Evolutionary conservation across 1,140 invertebrate species (phyloP), one percentile per base, ranked within the genome.

Genomic region (Drosophila simulans): DNA sequence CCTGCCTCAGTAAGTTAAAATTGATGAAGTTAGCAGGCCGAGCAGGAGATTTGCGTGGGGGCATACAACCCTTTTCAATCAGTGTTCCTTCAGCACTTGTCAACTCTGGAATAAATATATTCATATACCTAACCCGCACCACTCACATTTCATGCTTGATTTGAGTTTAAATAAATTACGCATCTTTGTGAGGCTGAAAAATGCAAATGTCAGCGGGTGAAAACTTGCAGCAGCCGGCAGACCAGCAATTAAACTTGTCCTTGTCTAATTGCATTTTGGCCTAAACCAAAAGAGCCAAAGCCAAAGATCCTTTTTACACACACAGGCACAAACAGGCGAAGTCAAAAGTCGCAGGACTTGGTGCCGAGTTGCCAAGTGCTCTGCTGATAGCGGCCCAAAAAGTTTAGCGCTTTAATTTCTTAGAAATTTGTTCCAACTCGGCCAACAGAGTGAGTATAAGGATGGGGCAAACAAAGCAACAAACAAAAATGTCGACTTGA

Each of bases 401-500:
- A 90, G 76, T 89, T 89, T 70, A 84, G 80, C 73, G 77, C 84
- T 90, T 89, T 89, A 89, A 89, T 89, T 89, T 89, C 84, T 89
- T 89, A 57, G 73, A 89, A 89, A 89, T 89, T 89, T 89, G 85
- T 89, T 88, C 62, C 65, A 42, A 48, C 66, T 48, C 46, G 31
- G 31, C 31, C 31, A 31, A 10, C 7, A 31, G 27, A 8, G 27
- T 31, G 27, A 31, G 27, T 8, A 8, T 8, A 8, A 8, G 27
- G 48, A 20, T 17, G 34, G 20, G 45, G 59, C 81, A 74, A 86
- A 82, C 83, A 86, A 79, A 64, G 83, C 83, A 83, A 83, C 83
- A 89, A 89, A 84, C 84, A 88, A 88, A 88, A 88, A 84, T 88
- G 84, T 89, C 84, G 85, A 88, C 84, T 90, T 90, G 85, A 89